Evolutionary conservation across 2,888 invertebrate genomes (phyloP), one percentile per base, ranked within the genome.

Genomic region (Cerastis rubricosa): DNA sequence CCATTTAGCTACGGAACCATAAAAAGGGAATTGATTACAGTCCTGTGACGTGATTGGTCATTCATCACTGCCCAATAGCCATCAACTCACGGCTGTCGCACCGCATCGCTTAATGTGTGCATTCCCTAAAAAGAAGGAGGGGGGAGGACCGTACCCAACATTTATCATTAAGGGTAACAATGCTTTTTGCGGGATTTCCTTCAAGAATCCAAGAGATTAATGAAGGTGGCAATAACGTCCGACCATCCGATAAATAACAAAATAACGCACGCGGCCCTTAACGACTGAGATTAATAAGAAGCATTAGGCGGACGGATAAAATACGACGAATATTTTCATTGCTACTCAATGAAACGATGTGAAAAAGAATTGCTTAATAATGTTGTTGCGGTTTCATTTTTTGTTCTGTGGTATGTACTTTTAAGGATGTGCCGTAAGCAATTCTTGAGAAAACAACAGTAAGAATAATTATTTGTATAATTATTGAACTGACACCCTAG

Each of bases 151-250:
- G 87, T 89, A 89, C 90, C 93, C 90, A 83, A 92, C 94, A 95
- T 96, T 95, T 95, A 95, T 95, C 95, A 95, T 95, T 94, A 93
- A 92, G 93, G 92, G 93, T 92, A 94, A 94, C 95, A 95, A 96
- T 94, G 94, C 94, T 95, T 95, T 95, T 95, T 95, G 94, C 91
- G 92, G 93, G 94, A 95, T 95, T 95, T 94, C 93, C 95, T 94
- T 94, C 92, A 95, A 94, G 95, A 95, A 94, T 95, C 95, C 93
- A 89, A 90, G 93, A 95, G 95, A 96, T 95, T 95, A 95, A 95
- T 95, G 95, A 93, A 94, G 92, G 94, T 94, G 94, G 95, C 93
- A 94, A 95, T 95, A 95, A 94, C 93, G 93, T 86, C 90, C 91
- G 92, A 91, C 94, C 94, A 92, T 91, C 93, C 93, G 94, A 95